Percentiles rank a stretch among this genome's conserved stretches.
These are phyloP conservation scores for Pristionchus japonicus DNA, from an alignment of 2,888 invertebrate genomes.

Conservation along the genomic window DNA sequence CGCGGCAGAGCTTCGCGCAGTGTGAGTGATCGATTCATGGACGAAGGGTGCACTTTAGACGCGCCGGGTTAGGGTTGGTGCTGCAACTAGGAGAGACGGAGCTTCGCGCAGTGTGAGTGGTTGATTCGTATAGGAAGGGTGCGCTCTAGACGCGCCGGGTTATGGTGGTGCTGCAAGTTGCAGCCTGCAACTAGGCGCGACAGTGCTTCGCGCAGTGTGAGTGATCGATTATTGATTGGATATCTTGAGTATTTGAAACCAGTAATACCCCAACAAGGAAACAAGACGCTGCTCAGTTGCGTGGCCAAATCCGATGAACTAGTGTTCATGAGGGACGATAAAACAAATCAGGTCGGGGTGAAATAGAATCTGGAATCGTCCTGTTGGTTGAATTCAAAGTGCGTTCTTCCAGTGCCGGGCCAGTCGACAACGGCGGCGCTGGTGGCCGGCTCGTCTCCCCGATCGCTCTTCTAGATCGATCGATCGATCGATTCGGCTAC, in stretches of 20 bases:
- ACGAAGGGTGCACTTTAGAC: too few relatives aligned
- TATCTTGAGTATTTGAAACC: too few relatives aligned
- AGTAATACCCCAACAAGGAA: too few relatives aligned
- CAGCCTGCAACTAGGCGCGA: not conserved
- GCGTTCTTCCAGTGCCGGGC: not conserved
- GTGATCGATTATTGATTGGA: too few relatives aligned
- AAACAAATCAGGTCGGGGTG: not conserved
- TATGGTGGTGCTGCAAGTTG: not conserved
- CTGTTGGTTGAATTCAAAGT: too few relatives aligned
- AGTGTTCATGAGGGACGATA: not conserved
- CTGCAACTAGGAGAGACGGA: not conserved
- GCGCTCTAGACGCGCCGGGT: too few relatives aligned
- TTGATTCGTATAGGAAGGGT: too few relatives aligned
- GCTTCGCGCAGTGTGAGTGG: not conserved
- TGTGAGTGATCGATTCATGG: too few relatives aligned
- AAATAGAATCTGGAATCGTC: not conserved
- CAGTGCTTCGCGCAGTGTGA: not conserved
- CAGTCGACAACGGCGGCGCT: conserved; percentile 10
- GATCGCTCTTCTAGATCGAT: conserved; percentile 19
- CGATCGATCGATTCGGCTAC: conserved; percentile 1
- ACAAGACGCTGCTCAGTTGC: too few relatives aligned
- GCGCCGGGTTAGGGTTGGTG: too few relatives aligned
- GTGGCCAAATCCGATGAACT: too few relatives aligned
- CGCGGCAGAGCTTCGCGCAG: not conserved
- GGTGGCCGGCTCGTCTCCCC: conserved; percentile 16